Percentiles rank a stretch among this genome's conserved stretches.
Conservation (phyloP, 1,140 invertebrate genomes). For the Euschistus heros region DNA sequence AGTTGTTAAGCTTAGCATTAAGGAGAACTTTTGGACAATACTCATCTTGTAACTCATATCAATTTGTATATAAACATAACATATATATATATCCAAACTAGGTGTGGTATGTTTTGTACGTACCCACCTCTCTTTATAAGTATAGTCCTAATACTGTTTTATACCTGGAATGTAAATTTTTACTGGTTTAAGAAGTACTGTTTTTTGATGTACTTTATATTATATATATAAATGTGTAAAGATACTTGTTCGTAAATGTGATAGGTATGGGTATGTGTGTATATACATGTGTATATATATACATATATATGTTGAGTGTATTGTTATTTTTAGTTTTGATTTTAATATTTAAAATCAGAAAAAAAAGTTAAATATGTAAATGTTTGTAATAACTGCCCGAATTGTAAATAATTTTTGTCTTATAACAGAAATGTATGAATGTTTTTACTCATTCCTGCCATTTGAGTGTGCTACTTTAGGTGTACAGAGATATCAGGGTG, state of each 20-base stretch:
- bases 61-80: constrained; percentile 10
- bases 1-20: background rate
- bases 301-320: background rate
- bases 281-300: no score
- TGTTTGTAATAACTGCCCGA: constrained; percentile 7
- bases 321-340: constrained; percentile 8
- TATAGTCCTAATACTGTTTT: no score
- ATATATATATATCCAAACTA: no score
- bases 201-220: background rate
- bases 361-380: constrained; percentile 1
- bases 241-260: constrained; percentile 13
- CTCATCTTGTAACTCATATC: constrained; percentile 8
- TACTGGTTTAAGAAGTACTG: background rate
- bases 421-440: constrained; percentile 7
- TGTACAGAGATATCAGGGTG: constrained; percentile 14
- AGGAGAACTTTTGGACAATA: constrained; percentile 11
- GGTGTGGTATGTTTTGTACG: background rate
- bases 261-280: background rate
- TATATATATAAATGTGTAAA: constrained; percentile 14
- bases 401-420: constrained; percentile 6
- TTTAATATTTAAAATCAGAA: constrained; percentile 21
- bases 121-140: no score
- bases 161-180: no score
- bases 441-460: constrained; percentile 20
- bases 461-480: constrained; percentile 6